These are phyloP conservation scores for Malaclemys terrapin DNA, from an alignment of 2,113 vertebrate genomes.

Conservation along the genomic window DNA sequence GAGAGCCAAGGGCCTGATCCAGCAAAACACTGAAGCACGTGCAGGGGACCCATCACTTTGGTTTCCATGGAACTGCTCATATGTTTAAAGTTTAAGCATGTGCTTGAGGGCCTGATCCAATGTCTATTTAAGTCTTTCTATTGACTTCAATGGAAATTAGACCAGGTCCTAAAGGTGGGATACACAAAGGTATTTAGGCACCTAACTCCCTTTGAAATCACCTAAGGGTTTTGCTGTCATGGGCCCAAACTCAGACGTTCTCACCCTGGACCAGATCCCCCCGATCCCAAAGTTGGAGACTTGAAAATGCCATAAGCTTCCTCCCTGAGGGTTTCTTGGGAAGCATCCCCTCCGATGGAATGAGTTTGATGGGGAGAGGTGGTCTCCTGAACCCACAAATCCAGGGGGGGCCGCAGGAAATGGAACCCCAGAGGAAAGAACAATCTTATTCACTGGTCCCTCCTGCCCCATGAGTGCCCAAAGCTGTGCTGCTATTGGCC, in stretches of 20 bases:
- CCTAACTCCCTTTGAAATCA: not conserved
- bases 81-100: not conserved
- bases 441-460: not conserved
- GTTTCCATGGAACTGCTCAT: not conserved
- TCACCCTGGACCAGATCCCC: not conserved
- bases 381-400: not conserved
- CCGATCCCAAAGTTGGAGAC: not conserved
- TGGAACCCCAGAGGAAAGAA: not conserved
- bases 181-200: not conserved
- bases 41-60: not conserved
- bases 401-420: fast-evolving
- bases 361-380: not conserved
- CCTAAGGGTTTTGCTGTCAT: not conserved
- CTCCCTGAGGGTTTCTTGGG: not conserved
- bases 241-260: not conserved
- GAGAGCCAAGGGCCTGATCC: not conserved
- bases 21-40: not conserved
- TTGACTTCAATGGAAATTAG: not conserved
- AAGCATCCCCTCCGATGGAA: not conserved
- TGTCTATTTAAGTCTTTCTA: not conserved
- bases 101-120: not conserved
- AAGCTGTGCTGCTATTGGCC: not conserved
- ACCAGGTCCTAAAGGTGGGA: not conserved
- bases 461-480: not conserved
- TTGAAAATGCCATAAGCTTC: not conserved